phyloP scores from a whole-genome alignment of 2,888 invertebrate species.

The Helleia helle region DNA sequence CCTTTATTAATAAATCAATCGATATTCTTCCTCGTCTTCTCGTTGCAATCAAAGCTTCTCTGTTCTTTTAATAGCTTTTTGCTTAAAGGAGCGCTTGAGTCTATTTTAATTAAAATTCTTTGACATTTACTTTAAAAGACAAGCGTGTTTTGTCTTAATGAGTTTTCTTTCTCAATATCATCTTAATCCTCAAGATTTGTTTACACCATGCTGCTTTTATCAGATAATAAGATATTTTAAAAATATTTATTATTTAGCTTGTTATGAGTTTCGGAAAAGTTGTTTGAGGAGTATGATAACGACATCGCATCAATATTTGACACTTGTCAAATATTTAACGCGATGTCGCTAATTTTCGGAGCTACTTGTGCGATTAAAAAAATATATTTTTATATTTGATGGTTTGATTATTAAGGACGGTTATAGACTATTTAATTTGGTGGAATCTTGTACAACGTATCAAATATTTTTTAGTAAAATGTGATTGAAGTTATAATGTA shows the following conservation, averaged over 20 bases:
- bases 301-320: too few species aligned
- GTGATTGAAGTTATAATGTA: constrained; percentile 3
- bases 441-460: background rate
- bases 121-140: constrained; percentile 2
- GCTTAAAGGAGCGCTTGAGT: background rate
- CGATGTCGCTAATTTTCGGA: too few species aligned
- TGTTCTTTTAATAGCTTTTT: constrained; percentile 7
- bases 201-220: background rate
- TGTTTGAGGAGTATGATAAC: background rate
- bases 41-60: constrained; percentile 1
- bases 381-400: too few species aligned
- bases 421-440: background rate
- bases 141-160: constrained; percentile 9
- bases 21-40: background rate
- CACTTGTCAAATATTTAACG: too few species aligned
- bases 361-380: too few species aligned
- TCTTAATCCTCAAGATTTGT: constrained; percentile 4
- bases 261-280: background rate
- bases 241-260: too few species aligned
- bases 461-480: background rate
- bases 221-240: too few species aligned
- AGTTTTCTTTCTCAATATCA: constrained; percentile 1
- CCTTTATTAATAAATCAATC: background rate
- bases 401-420: too few species aligned
- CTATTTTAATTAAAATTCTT: constrained; percentile 8